Conservation (phyloP, 1,140 invertebrate species). For the Latrodectus geometricus region DNA sequence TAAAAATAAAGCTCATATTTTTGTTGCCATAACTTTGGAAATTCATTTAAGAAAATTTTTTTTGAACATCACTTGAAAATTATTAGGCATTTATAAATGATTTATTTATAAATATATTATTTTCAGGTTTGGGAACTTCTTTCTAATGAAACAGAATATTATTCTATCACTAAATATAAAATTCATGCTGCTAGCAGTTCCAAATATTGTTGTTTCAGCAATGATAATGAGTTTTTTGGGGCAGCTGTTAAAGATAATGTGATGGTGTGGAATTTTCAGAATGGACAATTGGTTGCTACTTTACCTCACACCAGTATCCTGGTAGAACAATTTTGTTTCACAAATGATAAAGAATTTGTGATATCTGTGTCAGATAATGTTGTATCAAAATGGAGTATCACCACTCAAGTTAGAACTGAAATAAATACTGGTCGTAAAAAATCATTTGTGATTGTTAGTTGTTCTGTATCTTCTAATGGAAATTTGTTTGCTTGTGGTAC, state of each 20-base stretch:
- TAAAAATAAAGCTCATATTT: too few relatives aligned
- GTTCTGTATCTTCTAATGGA: constrained; percentile 15
- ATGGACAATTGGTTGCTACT: background rate
- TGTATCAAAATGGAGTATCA: background rate
- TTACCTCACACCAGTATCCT: background rate
- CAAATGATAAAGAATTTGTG: background rate
- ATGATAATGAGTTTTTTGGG: constrained; percentile 1
- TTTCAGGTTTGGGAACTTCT: background rate
- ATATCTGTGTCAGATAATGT: constrained; percentile 1
- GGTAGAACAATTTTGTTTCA: constrained; percentile 4
- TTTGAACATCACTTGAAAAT: background rate
- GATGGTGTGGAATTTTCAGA: constrained; percentile 5
- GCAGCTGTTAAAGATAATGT: constrained; percentile 1
- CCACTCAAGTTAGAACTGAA: background rate
- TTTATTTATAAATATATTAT: background rate
- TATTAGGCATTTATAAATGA: background rate
- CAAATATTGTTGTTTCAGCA: constrained; percentile 12
- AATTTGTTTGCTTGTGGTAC: constrained; percentile 36
- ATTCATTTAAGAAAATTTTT: background rate
- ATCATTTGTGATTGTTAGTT: constrained; percentile 17
- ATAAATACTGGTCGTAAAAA: background rate
- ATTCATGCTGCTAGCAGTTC: background rate
- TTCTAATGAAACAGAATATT: background rate
- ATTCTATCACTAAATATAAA: background rate
- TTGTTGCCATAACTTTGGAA: too few relatives aligned